Percentiles rank a stretch among this genome's conserved stretches.
Conservation (phyloP, 1,140 invertebrate species). For the Penaeus vannamei region DNA sequence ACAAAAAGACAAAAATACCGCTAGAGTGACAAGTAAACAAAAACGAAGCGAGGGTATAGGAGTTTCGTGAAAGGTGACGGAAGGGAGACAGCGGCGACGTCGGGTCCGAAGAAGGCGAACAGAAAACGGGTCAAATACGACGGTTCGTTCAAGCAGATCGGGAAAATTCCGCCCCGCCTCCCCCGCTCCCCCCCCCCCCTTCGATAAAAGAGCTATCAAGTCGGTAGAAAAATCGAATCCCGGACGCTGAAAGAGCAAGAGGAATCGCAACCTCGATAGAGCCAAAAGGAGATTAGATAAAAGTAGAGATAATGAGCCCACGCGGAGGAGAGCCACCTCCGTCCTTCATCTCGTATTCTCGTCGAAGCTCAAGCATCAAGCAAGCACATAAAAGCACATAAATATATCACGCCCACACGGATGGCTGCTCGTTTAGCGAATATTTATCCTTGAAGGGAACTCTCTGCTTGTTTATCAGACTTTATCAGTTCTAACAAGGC, state of each 20-base stretch:
- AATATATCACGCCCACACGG: slow-evolving; percentile 37
- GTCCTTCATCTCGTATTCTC: slow-evolving; percentile 35
- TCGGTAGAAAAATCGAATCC: too few species aligned
- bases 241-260: too few species aligned
- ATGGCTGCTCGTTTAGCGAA: too few species aligned
- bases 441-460: too few species aligned
- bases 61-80: neutral
- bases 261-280: too few species aligned
- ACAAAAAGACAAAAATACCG: too few species aligned
- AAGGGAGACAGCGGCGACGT: neutral
- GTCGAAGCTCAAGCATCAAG: slow-evolving; percentile 36
- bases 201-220: too few species aligned
- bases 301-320: slow-evolving; percentile 44
- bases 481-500: too few species aligned
- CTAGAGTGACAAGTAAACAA: neutral
- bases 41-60: neutral
- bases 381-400: slow-evolving; percentile 53
- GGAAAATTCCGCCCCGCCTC: too few species aligned
- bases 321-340: neutral
- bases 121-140: neutral
- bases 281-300: neutral
- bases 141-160: too few species aligned
- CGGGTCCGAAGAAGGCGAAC: neutral
- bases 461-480: too few species aligned
- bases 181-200: too few species aligned